Evolutionary conservation across 1,140 invertebrate genomes (phyloP).

Genomic region (Yoshiicerus persimilis): DNA sequence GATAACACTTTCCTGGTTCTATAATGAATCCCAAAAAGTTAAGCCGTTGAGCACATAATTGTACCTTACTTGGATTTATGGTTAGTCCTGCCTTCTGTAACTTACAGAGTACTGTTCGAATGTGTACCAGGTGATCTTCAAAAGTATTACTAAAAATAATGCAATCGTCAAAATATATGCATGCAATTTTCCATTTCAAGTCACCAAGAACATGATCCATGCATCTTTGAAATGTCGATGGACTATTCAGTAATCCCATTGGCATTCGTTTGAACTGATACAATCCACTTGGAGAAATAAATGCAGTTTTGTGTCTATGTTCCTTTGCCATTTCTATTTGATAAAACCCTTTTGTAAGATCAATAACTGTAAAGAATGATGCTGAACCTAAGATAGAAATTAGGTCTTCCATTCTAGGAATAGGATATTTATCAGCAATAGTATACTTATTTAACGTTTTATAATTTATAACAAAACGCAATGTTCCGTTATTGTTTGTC

Average conservation of each 20-base stretch:
- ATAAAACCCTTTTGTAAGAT: conserved; percentile 53
- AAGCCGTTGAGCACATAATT: background rate
- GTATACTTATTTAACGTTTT: conserved; percentile 54
- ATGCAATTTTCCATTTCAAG: conserved; percentile 50
- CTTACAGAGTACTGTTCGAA: conserved; percentile 52
- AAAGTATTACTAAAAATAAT: background rate
- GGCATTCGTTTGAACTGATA: conserved; percentile 52
- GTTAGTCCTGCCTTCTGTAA: conserved; percentile 52
- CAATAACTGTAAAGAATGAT: conserved; percentile 56
- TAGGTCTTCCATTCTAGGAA: conserved; percentile 57
- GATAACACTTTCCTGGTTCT: conserved; percentile 43
- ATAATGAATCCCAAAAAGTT: conserved; percentile 36
- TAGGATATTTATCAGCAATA: conserved; percentile 52
- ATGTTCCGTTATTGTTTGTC: conserved; percentile 52
- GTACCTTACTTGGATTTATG: conserved; percentile 50
- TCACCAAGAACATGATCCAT: conserved; percentile 35
- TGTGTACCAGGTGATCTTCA: conserved; percentile 49
- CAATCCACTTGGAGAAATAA: conserved; percentile 51
- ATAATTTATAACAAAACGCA: conserved; percentile 57
- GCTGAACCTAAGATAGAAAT: conserved; percentile 52
- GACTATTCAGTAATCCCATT: conserved; percentile 51
- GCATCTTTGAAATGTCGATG: conserved; percentile 52
- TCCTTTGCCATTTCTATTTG: conserved; percentile 47
- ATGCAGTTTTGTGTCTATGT: conserved; percentile 46
- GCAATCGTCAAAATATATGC: conserved; percentile 50